Evolutionary conservation across 2,888 invertebrate species (phyloP), one percentile per base, ranked within the genome.

Genomic region (Caenorhabditis wallacei): DNA sequence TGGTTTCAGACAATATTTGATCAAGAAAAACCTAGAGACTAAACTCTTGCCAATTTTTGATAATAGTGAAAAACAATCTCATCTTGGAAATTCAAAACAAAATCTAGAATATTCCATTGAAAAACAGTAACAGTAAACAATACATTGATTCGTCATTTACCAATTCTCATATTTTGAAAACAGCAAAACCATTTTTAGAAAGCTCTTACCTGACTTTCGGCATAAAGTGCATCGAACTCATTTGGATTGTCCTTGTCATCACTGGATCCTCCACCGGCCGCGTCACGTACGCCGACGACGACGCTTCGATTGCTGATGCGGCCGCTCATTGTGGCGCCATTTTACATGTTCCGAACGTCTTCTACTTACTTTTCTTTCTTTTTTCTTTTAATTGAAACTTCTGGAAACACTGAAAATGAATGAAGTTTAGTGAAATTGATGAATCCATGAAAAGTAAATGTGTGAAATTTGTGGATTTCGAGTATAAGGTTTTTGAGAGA

Each of bases 241-340:
- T 80, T 80, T 40, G 80, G 80, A 66, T 80, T 80, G 68, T 80
- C 80, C 68, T 80, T 80, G 26, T 71, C 76, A 68, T 72, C 64
- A 56, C 56, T 59, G 59, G 71, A 64, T 56, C 54, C 69, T 37
- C 46, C 54, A 46, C 54, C 56, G 48, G 51, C 64, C 57, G 53
- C 80, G 80, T 64, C 69, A 46, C 70, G 70, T 10, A 70, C 69
- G 61, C 63, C 63, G 69, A 68, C 72, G 53, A 64, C 79, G 79
- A 71, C 71, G 69, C 57, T 69, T 51, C 76, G 76, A 40, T 76
- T 76, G 69, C 76, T 76, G 76, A 76, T 69, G 76, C 76, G 76
- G 69, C 76, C 76, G 76, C 66, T 80, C 80, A 80, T 80, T 72
- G 59, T 72, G 66, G 57, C 66, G 56, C 80, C 69, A 79, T 79